phyloP scores from a whole-genome alignment of 2,888 invertebrate genomes.

The Laothoe populi region DNA sequence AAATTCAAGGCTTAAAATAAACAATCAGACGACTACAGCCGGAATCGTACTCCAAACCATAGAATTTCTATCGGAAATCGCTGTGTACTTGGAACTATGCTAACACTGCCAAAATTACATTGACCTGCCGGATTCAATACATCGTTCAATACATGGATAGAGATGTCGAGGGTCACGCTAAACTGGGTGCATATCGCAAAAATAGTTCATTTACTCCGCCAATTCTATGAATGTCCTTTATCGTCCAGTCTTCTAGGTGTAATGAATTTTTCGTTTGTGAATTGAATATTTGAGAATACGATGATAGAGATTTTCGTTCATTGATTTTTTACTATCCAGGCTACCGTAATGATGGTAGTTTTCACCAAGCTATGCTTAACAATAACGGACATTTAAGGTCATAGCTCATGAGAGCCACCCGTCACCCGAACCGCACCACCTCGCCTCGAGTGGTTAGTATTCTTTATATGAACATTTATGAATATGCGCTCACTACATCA shows the following conservation, averaged over 20 bases:
- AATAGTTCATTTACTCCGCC: conserved; percentile 16
- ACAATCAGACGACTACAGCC: conserved; percentile 4
- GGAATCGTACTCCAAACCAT: not conserved
- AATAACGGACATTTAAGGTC: too few species aligned
- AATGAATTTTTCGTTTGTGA: conserved; percentile 15
- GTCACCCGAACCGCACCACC: too few species aligned
- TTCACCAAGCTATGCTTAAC: too few species aligned
- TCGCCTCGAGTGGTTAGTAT: too few species aligned
- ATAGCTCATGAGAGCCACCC: too few species aligned
- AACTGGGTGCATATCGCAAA: conserved; percentile 10
- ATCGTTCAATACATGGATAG: not conserved
- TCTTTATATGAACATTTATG: too few species aligned
- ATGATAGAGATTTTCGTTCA: not conserved
- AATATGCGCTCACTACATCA: too few species aligned
- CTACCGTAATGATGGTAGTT: too few species aligned
- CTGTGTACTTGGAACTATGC: conserved; percentile 4
- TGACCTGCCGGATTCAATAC: conserved; percentile 4
- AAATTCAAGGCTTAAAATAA: not conserved
- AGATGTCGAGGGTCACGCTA: conserved; percentile 5
- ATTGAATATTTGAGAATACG: not conserved
- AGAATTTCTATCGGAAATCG: conserved; percentile 23
- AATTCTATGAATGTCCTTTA: conserved; percentile 11
- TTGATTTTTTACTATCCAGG: too few species aligned
- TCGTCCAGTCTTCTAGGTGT: not conserved
- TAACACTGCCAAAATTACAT: not conserved